Conservation (phyloP, 1,140 invertebrate genomes). For the Drosophila sturtevanti region DNA sequence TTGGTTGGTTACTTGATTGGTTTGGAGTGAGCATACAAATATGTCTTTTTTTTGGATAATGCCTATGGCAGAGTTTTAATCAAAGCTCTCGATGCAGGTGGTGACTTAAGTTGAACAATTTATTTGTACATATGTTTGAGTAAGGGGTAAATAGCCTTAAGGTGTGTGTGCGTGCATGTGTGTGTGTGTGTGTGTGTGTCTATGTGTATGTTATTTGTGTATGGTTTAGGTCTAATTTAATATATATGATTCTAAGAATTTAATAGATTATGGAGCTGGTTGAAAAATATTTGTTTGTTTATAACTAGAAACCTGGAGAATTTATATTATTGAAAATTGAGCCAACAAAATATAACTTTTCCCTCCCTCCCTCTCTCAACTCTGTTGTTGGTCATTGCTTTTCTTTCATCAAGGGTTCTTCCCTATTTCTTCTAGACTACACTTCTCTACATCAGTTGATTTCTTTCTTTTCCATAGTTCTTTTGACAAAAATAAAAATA, state of each 20-base stretch:
- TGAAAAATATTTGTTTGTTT: not conserved
- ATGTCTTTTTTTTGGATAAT: constrained; percentile 2
- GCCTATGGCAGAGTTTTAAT: constrained; percentile 1
- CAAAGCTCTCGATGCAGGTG: constrained; percentile 9
- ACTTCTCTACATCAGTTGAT: not conserved
- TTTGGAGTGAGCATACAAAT: constrained; percentile 1
- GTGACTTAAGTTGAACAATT: constrained; percentile 2
- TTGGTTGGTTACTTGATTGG: not conserved
- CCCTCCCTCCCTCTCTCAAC: no score
- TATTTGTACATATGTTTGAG: not conserved
- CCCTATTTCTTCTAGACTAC: not conserved
- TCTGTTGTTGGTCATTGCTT: not conserved
- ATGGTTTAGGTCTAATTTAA: not conserved
- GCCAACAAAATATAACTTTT: not conserved
- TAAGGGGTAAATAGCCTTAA: not conserved
- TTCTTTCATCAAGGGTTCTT: not conserved
- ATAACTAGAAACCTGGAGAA: not conserved
- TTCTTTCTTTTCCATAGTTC: not conserved
- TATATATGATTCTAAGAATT: not conserved
- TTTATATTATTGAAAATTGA: not conserved
- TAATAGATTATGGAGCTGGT: not conserved
- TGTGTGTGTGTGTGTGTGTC: no score
- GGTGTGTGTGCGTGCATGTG: no score
- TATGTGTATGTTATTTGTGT: not conserved
- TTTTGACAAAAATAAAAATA: no score